phyloP scores from a whole-genome alignment of 1,140 invertebrate genomes.

The Cydia amplana region DNA sequence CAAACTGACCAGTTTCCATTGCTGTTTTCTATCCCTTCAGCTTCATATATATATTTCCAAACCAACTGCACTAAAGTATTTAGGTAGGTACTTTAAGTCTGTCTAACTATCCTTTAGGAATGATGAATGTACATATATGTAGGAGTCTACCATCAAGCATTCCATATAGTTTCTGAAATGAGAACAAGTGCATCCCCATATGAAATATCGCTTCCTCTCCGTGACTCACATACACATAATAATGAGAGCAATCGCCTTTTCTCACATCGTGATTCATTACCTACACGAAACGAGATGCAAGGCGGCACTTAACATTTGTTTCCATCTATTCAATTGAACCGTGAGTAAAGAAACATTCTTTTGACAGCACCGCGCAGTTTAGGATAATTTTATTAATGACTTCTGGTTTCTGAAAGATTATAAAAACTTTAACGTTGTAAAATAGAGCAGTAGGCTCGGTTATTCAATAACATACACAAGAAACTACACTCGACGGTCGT shows the following conservation, averaged over 20 bases:
- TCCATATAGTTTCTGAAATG: not conserved
- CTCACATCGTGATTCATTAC: conserved; percentile 71
- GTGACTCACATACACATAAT: conserved; percentile 66
- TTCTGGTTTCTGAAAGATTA: not conserved
- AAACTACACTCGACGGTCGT: conserved; percentile 39
- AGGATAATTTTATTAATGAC: not conserved
- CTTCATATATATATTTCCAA: too few species aligned
- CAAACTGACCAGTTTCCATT: too few species aligned
- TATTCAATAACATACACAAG: not conserved
- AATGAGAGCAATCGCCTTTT: conserved; percentile 75
- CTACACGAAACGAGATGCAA: conserved; percentile 57
- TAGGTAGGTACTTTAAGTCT: too few species aligned
- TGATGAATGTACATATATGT: too few species aligned
- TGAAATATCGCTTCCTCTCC: conserved; percentile 56
- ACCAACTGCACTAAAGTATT: too few species aligned
- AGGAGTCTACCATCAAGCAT: not conserved
- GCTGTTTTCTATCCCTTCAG: too few species aligned
- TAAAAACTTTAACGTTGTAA: not conserved
- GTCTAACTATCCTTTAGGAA: too few species aligned
- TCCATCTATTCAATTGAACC: conserved; percentile 63
- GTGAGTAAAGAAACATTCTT: conserved; percentile 51
- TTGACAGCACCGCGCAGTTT: not conserved
- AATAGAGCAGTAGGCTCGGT: not conserved
- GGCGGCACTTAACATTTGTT: conserved; percentile 62
- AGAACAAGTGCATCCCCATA: conserved; percentile 41